phyloP scores from a whole-genome alignment of 2,113 vertebrate genomes.

The Tupaia chinensis region DNA sequence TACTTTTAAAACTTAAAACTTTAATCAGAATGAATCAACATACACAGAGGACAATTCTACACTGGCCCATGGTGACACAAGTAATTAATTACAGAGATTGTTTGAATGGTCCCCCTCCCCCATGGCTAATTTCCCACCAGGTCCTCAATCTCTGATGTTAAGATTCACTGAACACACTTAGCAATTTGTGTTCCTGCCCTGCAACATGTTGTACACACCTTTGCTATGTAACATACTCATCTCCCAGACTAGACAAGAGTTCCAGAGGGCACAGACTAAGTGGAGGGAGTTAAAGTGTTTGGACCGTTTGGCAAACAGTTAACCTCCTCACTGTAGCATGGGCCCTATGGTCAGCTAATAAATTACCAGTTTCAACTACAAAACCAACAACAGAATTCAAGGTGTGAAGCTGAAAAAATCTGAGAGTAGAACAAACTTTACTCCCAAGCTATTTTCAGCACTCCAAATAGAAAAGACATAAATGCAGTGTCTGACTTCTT shows the following conservation, averaged over 20 bases:
- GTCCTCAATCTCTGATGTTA: not conserved
- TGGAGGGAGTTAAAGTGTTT: not conserved
- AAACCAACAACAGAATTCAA: not conserved
- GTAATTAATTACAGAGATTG: not conserved
- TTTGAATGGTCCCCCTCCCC: rapidly evolving
- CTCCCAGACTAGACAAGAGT: not conserved
- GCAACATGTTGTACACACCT: not conserved
- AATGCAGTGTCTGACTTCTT: not conserved
- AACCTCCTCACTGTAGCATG: too few species aligned
- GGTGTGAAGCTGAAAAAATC: not conserved
- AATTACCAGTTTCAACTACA: not conserved
- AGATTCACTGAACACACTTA: not conserved
- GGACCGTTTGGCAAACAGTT: not conserved
- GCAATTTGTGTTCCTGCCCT: not conserved
- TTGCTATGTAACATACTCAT: not conserved
- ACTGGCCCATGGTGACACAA: not conserved
- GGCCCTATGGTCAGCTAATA: not conserved
- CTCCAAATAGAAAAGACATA: not conserved
- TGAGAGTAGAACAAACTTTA: not conserved
- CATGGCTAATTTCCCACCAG: not conserved
- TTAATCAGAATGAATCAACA: constrained; percentile 59
- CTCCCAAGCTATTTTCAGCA: not conserved
- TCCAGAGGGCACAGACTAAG: not conserved
- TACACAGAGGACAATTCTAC: not conserved
- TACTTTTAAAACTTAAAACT: constrained; percentile 8